Base-by-base conservation (phyloP, 92 coral and sea anemone species). In the Actinostola sp. region DNA sequence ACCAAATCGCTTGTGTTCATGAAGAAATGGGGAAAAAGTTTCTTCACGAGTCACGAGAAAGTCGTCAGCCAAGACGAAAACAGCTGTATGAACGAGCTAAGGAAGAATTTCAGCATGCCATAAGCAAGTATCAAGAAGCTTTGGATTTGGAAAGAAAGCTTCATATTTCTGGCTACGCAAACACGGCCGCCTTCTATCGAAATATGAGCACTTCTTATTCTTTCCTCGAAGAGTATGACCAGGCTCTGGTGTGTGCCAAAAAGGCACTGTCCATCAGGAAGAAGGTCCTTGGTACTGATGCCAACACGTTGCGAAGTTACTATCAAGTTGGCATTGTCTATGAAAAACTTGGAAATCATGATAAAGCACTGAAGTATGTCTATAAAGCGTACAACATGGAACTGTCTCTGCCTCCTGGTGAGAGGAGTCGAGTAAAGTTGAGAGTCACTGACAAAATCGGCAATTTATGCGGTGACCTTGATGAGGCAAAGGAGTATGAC, bases 381-480 rank as follows among this genome's bases (percentile, higher is more conserved):
- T 61, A 69, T 48, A 71, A 75, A 38, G 90, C 90, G 4, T 80
- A 81, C 45, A 65, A 54, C 35, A 80, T 86, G 84, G 90, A 86
- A 36, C 59, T 67, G 30, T 65, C 71, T 0, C 51, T 86, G 32
- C 78, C 75, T 15, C 73, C 26, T 14, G 90, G 90, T 0, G 66
- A 86, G 50, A 79, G 63, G 51, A 86, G 90, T 31, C 82, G 66
- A 23, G 82, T 85, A 1, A 38, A 62, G 31, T 71, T 63, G 10
- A 79, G 76, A 29, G 50, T 86, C 28, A 21, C 51, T 16, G 11
- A 38, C 25, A 70, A 52, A 25, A 70, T 70, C 23, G 21, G 21
- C 3, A 52, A 23, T 41, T 23, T 30, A 30, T 12, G 12, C 10
- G 75, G 63, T 31, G 44, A 43, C 20, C 19, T 26, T 32, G 75